Base-by-base conservation (phyloP, 2,888 invertebrate species). In the Atrina japonica region DNA sequence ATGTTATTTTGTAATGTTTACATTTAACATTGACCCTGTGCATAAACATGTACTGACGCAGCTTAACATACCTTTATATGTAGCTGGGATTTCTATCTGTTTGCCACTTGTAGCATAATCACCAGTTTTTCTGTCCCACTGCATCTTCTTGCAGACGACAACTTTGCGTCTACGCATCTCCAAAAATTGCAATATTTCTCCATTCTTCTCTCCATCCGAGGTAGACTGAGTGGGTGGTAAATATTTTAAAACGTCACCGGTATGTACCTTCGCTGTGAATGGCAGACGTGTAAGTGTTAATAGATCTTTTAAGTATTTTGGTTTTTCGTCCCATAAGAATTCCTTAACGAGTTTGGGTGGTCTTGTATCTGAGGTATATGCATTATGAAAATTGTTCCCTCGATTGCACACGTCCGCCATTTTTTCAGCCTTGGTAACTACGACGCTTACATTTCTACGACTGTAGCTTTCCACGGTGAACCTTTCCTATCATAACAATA, bases 91-190 rank as follows among this genome's bases (percentile, higher is more conserved):
- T 35, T 85, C 82, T 47, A 81, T 63, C 41, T 81, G 72, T 49
- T 82, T 81, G 1, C 80, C 86, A 1, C 81, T 82, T n/a, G 78
- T 72, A 0, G 78, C 73, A 53, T 87, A 86, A 55, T 86, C 86
- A 50, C 78, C 81, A 27, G 78, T 77, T 56, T 81, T 77, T 56
- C 84, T 73, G 61, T 87, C 86, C 86, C 86, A 86, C 35, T 84
- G 84, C 77, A 86, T 76, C 41, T 82, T 82, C 6, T 77, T 78
- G 16, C 82, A 81, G 18, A 83, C 74, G 6, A 87, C 81, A 52
- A 83, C 80, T 71, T 86, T 85, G 53, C 78, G 76, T 25, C 84
- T 68, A 30, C 83, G 63, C 25, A 82, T 71, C 70, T 87, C 86
- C 58, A 84, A 69, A 60, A 86, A 78, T 49, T 83, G 82, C 21